Percentiles rank a stretch among this genome's conserved stretches.
Evolutionary conservation across 2,888 invertebrate genomes (phyloP).

Genomic region (Meteorus cinctellus): DNA sequence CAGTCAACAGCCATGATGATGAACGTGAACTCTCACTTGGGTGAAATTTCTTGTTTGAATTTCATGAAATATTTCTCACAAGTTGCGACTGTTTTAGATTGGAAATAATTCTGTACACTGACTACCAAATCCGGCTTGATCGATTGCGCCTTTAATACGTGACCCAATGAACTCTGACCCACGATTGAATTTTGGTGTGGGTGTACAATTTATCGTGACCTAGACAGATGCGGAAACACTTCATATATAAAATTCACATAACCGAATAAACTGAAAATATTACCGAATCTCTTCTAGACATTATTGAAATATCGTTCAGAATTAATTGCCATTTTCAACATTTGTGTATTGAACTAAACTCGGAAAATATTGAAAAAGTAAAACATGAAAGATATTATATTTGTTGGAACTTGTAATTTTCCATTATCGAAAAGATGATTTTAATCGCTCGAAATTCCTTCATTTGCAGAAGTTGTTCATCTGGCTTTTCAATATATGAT

Average conservation of each 20-base stretch:
- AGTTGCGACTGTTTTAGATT: too few species aligned
- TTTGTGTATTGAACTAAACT: too few species aligned
- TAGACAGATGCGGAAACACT: background rate
- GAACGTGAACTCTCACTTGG: slow-evolving; percentile 2
- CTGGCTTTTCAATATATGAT: background rate
- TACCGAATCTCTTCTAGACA: too few species aligned
- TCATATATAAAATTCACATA: too few species aligned
- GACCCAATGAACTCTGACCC: slow-evolving; percentile 55
- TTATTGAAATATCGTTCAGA: too few species aligned
- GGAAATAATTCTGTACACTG: background rate
- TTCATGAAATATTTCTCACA: background rate
- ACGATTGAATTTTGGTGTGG: slow-evolving; percentile 46
- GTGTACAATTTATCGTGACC: slow-evolving; percentile 30
- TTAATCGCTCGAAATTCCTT: too few species aligned
- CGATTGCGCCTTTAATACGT: slow-evolving; percentile 15
- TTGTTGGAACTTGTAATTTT: too few species aligned
- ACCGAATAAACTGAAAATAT: too few species aligned
- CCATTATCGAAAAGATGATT: too few species aligned
- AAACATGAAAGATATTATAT: background rate
- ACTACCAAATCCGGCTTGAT: background rate
- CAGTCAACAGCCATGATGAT: background rate
- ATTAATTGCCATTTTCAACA: too few species aligned
- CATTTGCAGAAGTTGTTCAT: background rate
- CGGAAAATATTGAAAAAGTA: too few species aligned
- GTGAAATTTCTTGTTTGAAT: background rate